Conservation (phyloP, 1,140 invertebrate species). For the Cotesia chilonis region DNA sequence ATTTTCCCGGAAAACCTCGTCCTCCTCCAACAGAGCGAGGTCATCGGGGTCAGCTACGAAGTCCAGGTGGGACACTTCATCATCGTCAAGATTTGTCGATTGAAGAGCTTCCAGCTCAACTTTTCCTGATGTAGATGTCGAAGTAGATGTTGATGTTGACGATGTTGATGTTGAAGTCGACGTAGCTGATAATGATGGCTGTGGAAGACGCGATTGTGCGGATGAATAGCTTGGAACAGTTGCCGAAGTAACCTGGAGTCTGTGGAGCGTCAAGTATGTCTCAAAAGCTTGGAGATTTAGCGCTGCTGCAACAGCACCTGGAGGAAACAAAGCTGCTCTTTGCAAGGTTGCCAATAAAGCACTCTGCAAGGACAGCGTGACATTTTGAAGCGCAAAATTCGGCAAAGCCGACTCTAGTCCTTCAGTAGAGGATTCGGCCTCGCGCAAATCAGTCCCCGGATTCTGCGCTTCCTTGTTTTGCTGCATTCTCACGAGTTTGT, state of each 20-base stretch:
- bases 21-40: constrained; percentile 59
- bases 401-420: constrained; percentile 47
- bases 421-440: constrained; percentile 43
- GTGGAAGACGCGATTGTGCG: constrained; percentile 36
- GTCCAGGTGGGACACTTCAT: constrained; percentile 55
- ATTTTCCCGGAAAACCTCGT: constrained; percentile 46
- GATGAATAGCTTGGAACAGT: constrained; percentile 42
- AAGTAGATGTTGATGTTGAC: constrained; percentile 33
- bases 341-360: constrained; percentile 80
- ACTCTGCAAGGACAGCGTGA: constrained; percentile 77
- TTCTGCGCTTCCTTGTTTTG: constrained; percentile 48
- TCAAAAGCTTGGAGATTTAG: constrained; percentile 83
- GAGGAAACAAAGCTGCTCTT: constrained; percentile 77
- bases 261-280: constrained; percentile 82
- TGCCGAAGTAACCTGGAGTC: constrained; percentile 67
- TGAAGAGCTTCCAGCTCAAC: constrained; percentile 39
- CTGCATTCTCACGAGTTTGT: constrained; percentile 44
- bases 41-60: constrained; percentile 65
- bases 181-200: constrained; percentile 50
- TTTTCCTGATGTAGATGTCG: constrained; percentile 32
- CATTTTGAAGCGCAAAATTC: constrained; percentile 59
- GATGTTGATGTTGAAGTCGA: constrained; percentile 2
- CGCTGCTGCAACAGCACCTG: constrained; percentile 80
- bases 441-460: constrained; percentile 40
- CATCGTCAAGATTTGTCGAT: constrained; percentile 50